These are phyloP conservation scores for Acrocephalus kingi DNA, from an alignment of 2,113 vertebrate genomes.

Conservation along the genomic window DNA sequence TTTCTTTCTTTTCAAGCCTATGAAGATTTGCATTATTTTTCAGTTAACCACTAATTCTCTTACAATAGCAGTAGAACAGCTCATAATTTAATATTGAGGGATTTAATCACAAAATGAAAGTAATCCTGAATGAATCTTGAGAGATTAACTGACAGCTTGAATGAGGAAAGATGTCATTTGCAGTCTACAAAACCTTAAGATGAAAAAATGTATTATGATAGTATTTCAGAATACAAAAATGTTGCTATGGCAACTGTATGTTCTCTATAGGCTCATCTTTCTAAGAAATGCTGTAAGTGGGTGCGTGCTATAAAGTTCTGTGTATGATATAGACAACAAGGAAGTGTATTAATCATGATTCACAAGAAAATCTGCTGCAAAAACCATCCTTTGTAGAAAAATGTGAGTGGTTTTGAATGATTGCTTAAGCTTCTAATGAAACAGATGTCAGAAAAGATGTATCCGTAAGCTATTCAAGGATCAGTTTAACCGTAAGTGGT, in stretches of 20 bases:
- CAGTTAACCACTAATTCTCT: background rate
- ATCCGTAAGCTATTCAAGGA: background rate
- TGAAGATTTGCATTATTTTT: background rate
- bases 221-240: constrained; percentile 12
- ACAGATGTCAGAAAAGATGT: constrained; percentile 8
- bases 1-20: background rate
- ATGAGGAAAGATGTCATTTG: constrained; percentile 19
- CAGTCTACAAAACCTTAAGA: constrained; percentile 3
- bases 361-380: background rate
- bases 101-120: constrained; percentile 17
- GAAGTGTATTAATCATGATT: constrained; percentile 1
- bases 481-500: background rate
- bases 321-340: background rate
- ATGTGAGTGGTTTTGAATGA: background rate
- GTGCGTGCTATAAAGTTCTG: background rate
- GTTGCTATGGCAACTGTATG: constrained; percentile 43
- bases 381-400: background rate
- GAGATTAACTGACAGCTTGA: constrained; percentile 36
- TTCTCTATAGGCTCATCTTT: background rate
- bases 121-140: background rate
- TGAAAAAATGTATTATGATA: constrained; percentile 12
- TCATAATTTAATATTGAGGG: background rate
- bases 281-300: constrained; percentile 2
- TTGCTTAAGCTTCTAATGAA: background rate
- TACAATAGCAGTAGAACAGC: background rate